Evolutionary conservation across 2,888 invertebrate genomes (phyloP), one percentile per base, ranked within the genome.

Genomic region (Cheilosia urbana): DNA sequence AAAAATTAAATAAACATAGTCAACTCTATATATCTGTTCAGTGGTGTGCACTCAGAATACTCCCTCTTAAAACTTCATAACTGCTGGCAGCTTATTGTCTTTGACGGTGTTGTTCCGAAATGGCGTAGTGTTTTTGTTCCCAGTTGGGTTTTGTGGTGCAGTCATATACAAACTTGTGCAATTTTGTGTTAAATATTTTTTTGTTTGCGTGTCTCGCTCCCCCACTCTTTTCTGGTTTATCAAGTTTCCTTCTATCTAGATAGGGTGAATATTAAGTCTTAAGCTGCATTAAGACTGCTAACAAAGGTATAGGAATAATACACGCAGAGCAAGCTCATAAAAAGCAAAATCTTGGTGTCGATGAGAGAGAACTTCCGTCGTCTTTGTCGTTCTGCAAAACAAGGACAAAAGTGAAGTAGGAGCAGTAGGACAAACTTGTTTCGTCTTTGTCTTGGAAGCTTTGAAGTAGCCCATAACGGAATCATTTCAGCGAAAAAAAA

Each of bases 1-100:
- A 58, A 66, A 51, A 71, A 76, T 30, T 53, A 49, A 4, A 4
- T 45, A n/a, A 15, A 63, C 65, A 19, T 40, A 42, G 47, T 49
- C 15, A 58, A 65, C 73, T 63, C 42, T 68, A 53, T 55, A 49
- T 55, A 9, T 19, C 5, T 45, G 17, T 66, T 76, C 75, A 79
- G 40, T 47, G 78, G 68, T 65, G 80, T 53, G 57, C 53, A 62
- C 45, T 42, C 34, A 17, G 68, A 53, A 69, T 34, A 27, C 37
- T 27, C 40, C 21, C 13, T 45, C 69, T 63, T 27, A 42, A 76
- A 85, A 85, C 85, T 81, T 76, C 81, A 85, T 85, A 80, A 72
- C 81, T 57, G 68, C 49, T 68, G 62, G 85, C 63, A 81, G 85
- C 85, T 85, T 85, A 81, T 85, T 85, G 81, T 85, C 76, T 72